Evolutionary conservation across 2,888 invertebrate genomes (phyloP), one percentile per base, ranked within the genome.

Genomic region (Agrochola macilenta): DNA sequence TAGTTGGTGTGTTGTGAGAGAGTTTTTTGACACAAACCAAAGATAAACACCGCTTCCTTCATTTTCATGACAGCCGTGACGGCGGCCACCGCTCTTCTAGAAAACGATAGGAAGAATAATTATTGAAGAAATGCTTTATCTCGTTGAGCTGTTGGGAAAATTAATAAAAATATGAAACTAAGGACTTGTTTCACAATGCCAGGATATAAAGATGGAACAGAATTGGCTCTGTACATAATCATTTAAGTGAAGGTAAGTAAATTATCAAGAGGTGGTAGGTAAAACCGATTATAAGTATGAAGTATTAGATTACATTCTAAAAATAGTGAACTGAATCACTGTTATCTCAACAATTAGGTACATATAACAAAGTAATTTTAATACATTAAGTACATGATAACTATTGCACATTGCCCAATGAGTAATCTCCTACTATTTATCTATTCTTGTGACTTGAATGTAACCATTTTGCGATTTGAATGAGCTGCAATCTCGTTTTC

Each of bases 301-400:
- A 49, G 2, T 43, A 43, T 23, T 11, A 49, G 54, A 46, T 69
- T 17, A n/a, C 12, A 17, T 30, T 78, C 57, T 58, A 78, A 64
- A 78, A 78, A 64, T 64, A 58, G 30, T 30, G 11, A 64, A 49
- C 20, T 49, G 20, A 64, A 52, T 52, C 17, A 63, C 17, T 64
- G n/a, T 39, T 30, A 64, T 58, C n/a, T 64, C 20, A 57, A 63
- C 7, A 57, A 78, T 39, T 49, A 43, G 23, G 14, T 30, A 71
- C 26, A 49, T 54, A 68, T 23, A 46, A 52, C 20, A 43, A 63
- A 49, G 14, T n/a, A 14, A 58, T 70, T 52, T 57, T 23, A 30
- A 30, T 43, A 26, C 0, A 43, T 52, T 60, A 52, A 52, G 20
- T 52, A 7, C 17, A 43, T n/a, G 12, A 26, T 61, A 61, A 43